These are phyloP conservation scores for Rhodeus uyekii DNA, from an alignment of 2,797 vertebrate genomes.

Conservation along the genomic window DNA sequence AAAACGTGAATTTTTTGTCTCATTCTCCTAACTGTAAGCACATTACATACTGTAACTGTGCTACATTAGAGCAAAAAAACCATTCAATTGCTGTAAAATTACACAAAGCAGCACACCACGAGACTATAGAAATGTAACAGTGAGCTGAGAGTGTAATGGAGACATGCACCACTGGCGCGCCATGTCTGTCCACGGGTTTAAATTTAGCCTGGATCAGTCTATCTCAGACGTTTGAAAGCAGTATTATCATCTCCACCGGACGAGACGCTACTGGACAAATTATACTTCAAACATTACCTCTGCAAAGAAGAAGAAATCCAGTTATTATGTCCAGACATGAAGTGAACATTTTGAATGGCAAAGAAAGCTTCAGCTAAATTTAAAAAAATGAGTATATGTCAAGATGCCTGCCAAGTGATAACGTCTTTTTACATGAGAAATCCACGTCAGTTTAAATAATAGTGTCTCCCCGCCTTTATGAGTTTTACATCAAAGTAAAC, in stretches of 20 bases:
- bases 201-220: conserved; percentile 74
- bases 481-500: conserved; percentile 64
- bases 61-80: conserved; percentile 48
- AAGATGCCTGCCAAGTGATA: neutral
- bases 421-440: conserved; percentile 7
- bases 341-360: neutral
- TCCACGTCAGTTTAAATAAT: neutral
- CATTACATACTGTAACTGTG: conserved; percentile 26
- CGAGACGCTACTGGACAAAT: conserved; percentile 34
- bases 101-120: conserved; percentile 50
- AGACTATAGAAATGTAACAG: conserved; percentile 41
- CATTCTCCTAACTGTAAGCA: neutral
- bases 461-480: conserved; percentile 58
- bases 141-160: conserved; percentile 65
- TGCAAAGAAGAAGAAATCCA: conserved; percentile 19
- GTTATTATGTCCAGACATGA: conserved; percentile 11
- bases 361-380: neutral
- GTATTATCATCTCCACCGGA: conserved; percentile 58
- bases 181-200: conserved; percentile 79
- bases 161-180: conserved; percentile 69
- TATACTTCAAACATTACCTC: conserved; percentile 15
- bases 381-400: neutral
- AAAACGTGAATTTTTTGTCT: neutral
- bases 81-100: conserved; percentile 12
- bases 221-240: conserved; percentile 47